phyloP scores from a whole-genome alignment of 64 coral and sea anemone species.

The Pachyseris speciosa region DNA sequence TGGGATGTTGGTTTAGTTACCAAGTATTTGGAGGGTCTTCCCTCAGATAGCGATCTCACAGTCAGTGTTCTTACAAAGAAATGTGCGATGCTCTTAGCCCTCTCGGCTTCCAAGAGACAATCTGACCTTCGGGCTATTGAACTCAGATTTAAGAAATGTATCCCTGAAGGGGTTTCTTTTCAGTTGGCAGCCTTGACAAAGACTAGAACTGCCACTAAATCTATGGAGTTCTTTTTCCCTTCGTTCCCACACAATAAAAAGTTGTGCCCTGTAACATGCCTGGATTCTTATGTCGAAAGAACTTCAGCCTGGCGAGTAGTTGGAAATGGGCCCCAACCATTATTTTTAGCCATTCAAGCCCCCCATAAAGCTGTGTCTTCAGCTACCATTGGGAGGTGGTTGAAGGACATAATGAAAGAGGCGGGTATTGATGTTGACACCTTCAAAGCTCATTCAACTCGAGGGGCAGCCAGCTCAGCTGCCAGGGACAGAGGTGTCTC shows the following conservation, averaged over 20 bases:
- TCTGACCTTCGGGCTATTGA: too few relatives aligned
- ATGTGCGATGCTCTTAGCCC: too few relatives aligned
- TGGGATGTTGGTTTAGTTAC: too few relatives aligned
- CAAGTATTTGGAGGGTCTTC: too few relatives aligned
- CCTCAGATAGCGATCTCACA: too few relatives aligned
- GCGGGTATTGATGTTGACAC: too few relatives aligned
- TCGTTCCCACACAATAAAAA: background rate
- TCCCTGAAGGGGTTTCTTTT: too few relatives aligned
- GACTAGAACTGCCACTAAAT: background rate
- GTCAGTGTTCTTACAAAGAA: too few relatives aligned
- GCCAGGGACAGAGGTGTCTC: background rate
- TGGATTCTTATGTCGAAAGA: background rate
- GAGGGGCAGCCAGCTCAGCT: background rate
- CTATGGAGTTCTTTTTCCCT: conserved; percentile 22
- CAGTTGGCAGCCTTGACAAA: too few relatives aligned
- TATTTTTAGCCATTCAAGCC: conserved; percentile 15
- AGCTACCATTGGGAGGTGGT: conserved; percentile 14
- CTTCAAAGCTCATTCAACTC: background rate
- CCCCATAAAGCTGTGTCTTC: conserved; percentile 35
- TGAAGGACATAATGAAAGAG: background rate
- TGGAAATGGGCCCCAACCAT: background rate
- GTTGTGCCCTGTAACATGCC: background rate
- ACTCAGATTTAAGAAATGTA: too few relatives aligned
- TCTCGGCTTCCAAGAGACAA: too few relatives aligned
- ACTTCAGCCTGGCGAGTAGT: background rate